Evolutionary conservation across 30 jellyfish, hydroid and myxozoan species (phyloP), one percentile per base, ranked within the genome.

Genomic region (Sanderia malayensis): DNA sequence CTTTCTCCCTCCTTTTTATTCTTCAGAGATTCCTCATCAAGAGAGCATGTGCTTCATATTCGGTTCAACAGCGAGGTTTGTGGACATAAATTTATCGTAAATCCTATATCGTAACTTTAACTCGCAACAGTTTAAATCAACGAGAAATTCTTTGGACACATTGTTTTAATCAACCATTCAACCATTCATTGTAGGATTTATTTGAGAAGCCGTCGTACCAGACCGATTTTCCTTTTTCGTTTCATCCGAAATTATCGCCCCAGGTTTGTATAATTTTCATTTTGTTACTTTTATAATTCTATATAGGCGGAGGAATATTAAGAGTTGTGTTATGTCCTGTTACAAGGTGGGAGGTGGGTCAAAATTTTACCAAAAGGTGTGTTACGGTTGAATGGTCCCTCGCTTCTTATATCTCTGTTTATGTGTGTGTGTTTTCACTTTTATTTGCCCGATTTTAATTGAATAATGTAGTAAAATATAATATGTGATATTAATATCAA

Each of bases 11-110:
- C n/a, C n/a, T 15, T 15, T 20, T 41, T 41, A 23, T 0, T 31
- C 18, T 62, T n/a, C 34, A 76, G 87, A 30, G 87, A 76, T 30
- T 22, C 20, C 31, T 75, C 80, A 13, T 64, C 80, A 18, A 61
- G 87, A 45, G 49, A 76, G 71, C 87, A 76, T 49, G 41, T 66
- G 23, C 44, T 76, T 20, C 44, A 46, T 21, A 22, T 76, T 27
- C 28, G 57, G 19, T 63, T 61, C 61, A 27, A 46, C 46, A 23
- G 15, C 9, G 74, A 76, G 87, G 87, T 76, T 28, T 0, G 55
- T 41, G 55, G 8, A 6, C 11, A 41, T 41, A 6, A 41, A 15
- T 41, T 8, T 41, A 6, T 41, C 11, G 11, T 41, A 41, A 8
- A n/a, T n/a, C n/a, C n/a, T n/a, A n/a, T n/a, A n/a, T n/a, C n/a